These are phyloP conservation scores for Eurosta solidaginis DNA, from an alignment of 1,140 invertebrate genomes.

Conservation along the genomic window DNA sequence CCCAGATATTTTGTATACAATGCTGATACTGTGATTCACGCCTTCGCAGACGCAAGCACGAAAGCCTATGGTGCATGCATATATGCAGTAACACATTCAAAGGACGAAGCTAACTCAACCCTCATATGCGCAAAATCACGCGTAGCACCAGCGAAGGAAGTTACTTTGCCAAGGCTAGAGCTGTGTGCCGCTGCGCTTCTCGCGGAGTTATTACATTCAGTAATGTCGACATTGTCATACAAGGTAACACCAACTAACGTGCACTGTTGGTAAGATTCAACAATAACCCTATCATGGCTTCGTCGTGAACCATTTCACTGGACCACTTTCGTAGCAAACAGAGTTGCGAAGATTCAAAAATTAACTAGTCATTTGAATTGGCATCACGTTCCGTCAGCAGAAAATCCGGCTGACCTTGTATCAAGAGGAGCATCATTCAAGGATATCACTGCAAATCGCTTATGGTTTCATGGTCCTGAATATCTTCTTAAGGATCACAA, in stretches of 20 bases:
- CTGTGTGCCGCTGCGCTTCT: constrained; percentile 46
- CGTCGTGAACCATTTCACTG: constrained; percentile 43
- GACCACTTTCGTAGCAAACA: constrained; percentile 55
- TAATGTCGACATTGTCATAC: constrained; percentile 36
- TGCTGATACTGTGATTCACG: background rate
- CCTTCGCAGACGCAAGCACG: background rate
- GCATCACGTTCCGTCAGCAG: constrained; percentile 40
- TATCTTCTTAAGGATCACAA: background rate
- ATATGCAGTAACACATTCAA: background rate
- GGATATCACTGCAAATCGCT: constrained; percentile 37
- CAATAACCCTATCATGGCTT: constrained; percentile 58
- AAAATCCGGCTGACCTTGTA: constrained; percentile 46
- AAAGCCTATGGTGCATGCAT: background rate
- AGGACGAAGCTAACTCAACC: background rate
- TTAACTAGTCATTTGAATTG: constrained; percentile 34
- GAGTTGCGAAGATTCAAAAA: constrained; percentile 53
- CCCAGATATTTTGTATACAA: background rate
- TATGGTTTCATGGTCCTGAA: constrained; percentile 56
- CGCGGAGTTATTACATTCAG: constrained; percentile 34
- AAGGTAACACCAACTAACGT: constrained; percentile 41
- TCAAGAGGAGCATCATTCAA: constrained; percentile 39
- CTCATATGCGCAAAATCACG: constrained; percentile 43
- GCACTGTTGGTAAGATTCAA: constrained; percentile 59
- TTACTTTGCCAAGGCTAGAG: constrained; percentile 47
- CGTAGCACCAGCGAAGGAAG: constrained; percentile 42